Evolutionary conservation across 2,113 vertebrate species (phyloP).

Genomic region (Catharus bicknelli): DNA sequence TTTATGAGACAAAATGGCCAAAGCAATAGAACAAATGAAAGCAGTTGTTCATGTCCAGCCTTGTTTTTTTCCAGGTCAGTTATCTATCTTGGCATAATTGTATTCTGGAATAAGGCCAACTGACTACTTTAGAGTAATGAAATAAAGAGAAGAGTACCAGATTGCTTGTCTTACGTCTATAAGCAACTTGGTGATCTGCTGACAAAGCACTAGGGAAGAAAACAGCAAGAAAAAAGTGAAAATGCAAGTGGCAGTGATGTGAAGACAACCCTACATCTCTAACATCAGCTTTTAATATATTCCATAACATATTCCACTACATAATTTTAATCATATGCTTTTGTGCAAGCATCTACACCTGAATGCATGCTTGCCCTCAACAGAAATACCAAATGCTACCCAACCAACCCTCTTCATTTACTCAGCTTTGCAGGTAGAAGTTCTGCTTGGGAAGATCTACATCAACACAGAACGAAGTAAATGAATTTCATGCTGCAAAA

Average conservation of each 20-base stretch:
- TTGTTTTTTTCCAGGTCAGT: background rate
- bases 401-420: background rate
- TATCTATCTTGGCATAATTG: background rate
- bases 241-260: background rate
- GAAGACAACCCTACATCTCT: background rate
- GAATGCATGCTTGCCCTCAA: background rate
- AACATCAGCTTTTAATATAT: background rate
- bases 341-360: background rate
- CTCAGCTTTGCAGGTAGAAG: background rate
- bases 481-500: background rate
- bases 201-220: constrained; percentile 5
- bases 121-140: constrained; percentile 9
- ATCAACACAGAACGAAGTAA: background rate
- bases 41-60: background rate
- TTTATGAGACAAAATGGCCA: background rate
- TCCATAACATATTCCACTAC: background rate
- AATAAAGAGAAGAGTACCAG: constrained; percentile 20
- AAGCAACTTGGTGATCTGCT: constrained; percentile 26
- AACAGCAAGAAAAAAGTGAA: constrained; percentile 4
- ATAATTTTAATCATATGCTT: constrained; percentile 16
- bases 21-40: background rate
- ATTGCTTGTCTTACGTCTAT: constrained; percentile 13
- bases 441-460: background rate
- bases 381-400: background rate
- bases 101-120: background rate